Base-by-base conservation (phyloP, 2,888 invertebrate species). In the Tachina fera region DNA sequence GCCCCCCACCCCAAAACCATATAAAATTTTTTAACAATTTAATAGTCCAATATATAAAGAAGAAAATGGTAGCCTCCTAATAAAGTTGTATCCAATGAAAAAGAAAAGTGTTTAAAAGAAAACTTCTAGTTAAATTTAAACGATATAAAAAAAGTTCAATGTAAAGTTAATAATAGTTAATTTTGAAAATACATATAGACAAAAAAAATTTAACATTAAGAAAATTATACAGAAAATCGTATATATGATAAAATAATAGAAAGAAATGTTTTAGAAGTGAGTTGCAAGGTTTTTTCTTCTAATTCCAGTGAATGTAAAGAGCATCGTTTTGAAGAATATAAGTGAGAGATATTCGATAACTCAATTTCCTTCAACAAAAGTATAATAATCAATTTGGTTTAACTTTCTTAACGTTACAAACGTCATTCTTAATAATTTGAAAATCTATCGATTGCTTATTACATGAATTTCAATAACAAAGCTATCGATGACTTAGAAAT, bases 121-220 rank as follows among this genome's bases (percentile, higher is more conserved):
- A 67, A 80, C 72, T 80, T 76, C 76, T 84, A 84, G 84, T 71
- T 81, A 67, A 77, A 77, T 79, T 79, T 19, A 72, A 79, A 71
- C 10, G 10, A 41, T 22, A 13, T 45, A 13, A 58, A 71, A 80
- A 31, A 68, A 65, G 63, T 45, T 75, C 9, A 68, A 78, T 19
- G 47, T 56, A 53, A 76, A 72, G 8, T 22, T 63, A 63, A 49
- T 68, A 77, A 77, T 85, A 81, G 81, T 68, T 85, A 81, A 85
- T 81, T 31, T 85, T 85, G 65, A 81, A 49, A 61, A 68, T 9
- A 49, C 56, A 68, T 4, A 65, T 51, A 58, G 31, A 53, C n/a
- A 0, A 51, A 53, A 77, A 71, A 60, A 53, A 51, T 58, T 39
- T 19, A 19, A 53, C 31, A 47, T 41, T 76, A 51, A 45, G 13